A percentile compares a stretch with the other conserved stretches of the same genome.
phyloP scores from a whole-genome alignment of 2,113 vertebrate genomes.

The Catharus minimus region DNA sequence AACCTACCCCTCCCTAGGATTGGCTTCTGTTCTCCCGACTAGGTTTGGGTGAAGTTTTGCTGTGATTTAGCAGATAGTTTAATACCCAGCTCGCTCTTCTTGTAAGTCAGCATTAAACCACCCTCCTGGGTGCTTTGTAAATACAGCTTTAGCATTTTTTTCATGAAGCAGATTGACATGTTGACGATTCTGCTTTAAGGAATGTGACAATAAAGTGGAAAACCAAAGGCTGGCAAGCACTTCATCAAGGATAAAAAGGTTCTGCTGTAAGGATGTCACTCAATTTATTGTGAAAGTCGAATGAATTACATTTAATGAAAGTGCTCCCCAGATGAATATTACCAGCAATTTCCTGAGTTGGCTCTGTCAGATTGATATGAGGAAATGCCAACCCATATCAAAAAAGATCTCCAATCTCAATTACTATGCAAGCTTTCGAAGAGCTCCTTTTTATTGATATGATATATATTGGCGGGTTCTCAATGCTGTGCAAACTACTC shows the following conservation, averaged over 20 bases:
- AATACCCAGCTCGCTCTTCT: conserved; percentile 41
- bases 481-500: conserved; percentile 41
- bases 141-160: conserved; percentile 72
- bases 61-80: conserved; percentile 73
- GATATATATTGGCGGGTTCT: conserved; percentile 52
- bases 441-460: conserved; percentile 60
- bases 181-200: conserved; percentile 80
- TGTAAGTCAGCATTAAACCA: conserved; percentile 71
- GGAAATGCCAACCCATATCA: conserved; percentile 78
- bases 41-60: conserved; percentile 25
- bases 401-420: conserved; percentile 74
- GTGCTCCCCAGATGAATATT: conserved; percentile 87
- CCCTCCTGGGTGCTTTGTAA: conserved; percentile 73
- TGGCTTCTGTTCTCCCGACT: neutral
- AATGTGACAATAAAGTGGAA: conserved; percentile 81
- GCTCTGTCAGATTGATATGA: conserved; percentile 80
- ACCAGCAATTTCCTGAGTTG: conserved; percentile 83
- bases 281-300: conserved; percentile 88
- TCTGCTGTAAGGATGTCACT: conserved; percentile 84
- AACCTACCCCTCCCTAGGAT: neutral
- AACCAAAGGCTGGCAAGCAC: conserved; percentile 80
- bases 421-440: conserved; percentile 72
- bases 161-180: conserved; percentile 76
- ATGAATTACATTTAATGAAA: conserved; percentile 89
- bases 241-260: conserved; percentile 86